Evolutionary conservation across 1,140 invertebrate genomes (phyloP), one percentile per base, ranked within the genome.

Genomic region (Hylaeus anthracinus): DNA sequence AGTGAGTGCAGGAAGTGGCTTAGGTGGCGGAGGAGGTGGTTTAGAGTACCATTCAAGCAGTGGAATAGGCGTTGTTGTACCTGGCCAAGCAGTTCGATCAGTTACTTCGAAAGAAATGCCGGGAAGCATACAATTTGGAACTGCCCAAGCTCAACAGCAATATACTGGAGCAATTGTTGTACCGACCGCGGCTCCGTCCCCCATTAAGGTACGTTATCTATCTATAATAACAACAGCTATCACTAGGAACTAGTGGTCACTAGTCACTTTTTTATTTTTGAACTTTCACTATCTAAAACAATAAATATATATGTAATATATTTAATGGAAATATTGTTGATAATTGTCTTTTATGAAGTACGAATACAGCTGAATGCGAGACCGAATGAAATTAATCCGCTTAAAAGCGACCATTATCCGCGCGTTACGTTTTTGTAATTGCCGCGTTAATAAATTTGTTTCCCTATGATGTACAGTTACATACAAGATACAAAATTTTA

Each of bases 81-180:
- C 92, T 90, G 92, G 90, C 86, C 92, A 93, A 88, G 81, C 90
- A 72, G 91, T 92, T 84, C 93, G 92, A 87, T 90, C 91, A 78
- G 90, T 93, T 74, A 88, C 90, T 83, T 89, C 92, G 41, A 93
- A 93, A 92, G 92, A 93, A 81, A 93, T 94, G 93, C 93, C 92
- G 83, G 91, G 91, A 76, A 93, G 92, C 78, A 92, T 93, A 77
- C 93, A 93, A 87, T 93, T 93, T 87, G 91, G 92, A 64, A 89
- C 89, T 61, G 90, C 89, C 64, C 92, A 93, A 86, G 86, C 91
- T 64, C 92, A 93, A 69, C 92, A 94, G 80, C 92, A 93, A 87
- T 93, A 93, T 67, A 90, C 92, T 67, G 92, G 92, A 86, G 91
- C 93, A 71, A 93, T 93, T 76, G 91, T 93, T 84, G 90, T 93